Evolutionary conservation across 2,888 invertebrate species (phyloP).

Genomic region (Psococerastis gibbosa): DNA sequence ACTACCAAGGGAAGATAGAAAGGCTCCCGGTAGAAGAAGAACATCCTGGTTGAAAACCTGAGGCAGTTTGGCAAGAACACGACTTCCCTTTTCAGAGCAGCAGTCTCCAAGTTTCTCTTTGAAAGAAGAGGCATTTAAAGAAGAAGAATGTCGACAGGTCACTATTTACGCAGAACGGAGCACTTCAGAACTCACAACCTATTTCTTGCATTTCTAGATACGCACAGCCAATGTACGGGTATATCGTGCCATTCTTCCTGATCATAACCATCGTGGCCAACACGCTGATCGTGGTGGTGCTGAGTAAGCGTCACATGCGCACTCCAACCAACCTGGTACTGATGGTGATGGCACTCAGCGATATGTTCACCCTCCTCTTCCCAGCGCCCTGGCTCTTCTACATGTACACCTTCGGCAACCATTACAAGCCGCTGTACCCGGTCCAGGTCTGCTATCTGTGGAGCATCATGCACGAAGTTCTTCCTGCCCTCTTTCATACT

Average conservation of each 20-base stretch:
- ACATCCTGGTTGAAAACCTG: no score
- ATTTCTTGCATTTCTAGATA: no score
- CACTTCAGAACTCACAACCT: no score
- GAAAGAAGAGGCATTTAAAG: no score
- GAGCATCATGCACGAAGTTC: slow-evolving; percentile 61
- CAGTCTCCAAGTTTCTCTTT: no score
- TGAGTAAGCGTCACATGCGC: slow-evolving; percentile 77
- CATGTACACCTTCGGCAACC: slow-evolving; percentile 79
- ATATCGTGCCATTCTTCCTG: slow-evolving; percentile 66
- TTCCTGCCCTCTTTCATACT: slow-evolving; percentile 81
- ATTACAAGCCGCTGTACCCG: slow-evolving; percentile 60
- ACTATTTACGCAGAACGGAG: no score
- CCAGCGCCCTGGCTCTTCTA: slow-evolving; percentile 83
- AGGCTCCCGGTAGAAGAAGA: no score
- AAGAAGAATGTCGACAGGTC: no score
- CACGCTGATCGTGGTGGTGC: slow-evolving; percentile 73
- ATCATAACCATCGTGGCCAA: slow-evolving; percentile 80
- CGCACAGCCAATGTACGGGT: slow-evolving; percentile 43
- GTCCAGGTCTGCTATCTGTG: slow-evolving; percentile 60
- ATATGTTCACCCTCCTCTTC: slow-evolving; percentile 80
- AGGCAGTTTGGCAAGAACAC: no score
- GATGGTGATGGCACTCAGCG: slow-evolving; percentile 90
- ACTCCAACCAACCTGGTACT: slow-evolving; percentile 84
- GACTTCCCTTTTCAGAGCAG: no score
- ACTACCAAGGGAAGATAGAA: no score